Percentiles rank a stretch among this genome's conserved stretches.
Evolutionary conservation across 2,113 vertebrate genomes (phyloP).

Genomic region (Oplegnathus fasciatus): DNA sequence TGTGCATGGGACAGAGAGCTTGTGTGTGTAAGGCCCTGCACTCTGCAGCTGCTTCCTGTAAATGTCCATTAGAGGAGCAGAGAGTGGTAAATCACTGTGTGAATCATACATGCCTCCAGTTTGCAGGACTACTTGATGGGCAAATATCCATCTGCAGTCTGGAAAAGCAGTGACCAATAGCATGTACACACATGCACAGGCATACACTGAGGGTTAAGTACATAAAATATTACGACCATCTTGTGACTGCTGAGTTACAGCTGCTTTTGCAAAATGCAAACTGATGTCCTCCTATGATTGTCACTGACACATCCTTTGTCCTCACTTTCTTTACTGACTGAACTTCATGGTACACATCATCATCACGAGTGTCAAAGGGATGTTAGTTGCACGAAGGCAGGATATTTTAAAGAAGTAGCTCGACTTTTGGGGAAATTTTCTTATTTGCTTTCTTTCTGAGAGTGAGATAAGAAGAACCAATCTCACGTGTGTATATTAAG

Average conservation of each 20-base stretch:
- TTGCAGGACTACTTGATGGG: slow-evolving; percentile 17
- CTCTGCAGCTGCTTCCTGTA: slow-evolving; percentile 46
- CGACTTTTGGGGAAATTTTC: too few relatives aligned
- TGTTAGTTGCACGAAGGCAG: neutral
- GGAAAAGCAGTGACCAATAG: neutral
- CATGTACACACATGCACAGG: neutral
- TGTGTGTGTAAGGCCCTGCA: neutral
- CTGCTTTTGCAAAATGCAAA: neutral
- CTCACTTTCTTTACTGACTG: neutral
- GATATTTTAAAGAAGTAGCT: too few relatives aligned
- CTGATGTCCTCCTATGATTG: neutral
- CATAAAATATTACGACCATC: neutral
- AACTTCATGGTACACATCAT: neutral
- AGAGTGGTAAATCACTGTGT: slow-evolving; percentile 44
- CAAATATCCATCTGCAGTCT: slow-evolving; percentile 30
- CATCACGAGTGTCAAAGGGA: neutral
- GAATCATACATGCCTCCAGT: slow-evolving; percentile 22
- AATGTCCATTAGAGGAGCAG: slow-evolving; percentile 27
- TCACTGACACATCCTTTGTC: neutral
- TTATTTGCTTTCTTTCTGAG: too few relatives aligned
- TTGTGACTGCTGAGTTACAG: neutral
- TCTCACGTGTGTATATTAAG: too few relatives aligned
- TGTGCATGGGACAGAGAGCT: neutral
- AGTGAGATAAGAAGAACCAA: too few relatives aligned
- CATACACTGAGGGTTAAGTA: neutral